Evolutionary conservation across 1,140 invertebrate species (phyloP).

Genomic region (Drosophila melanogaster): DNA sequence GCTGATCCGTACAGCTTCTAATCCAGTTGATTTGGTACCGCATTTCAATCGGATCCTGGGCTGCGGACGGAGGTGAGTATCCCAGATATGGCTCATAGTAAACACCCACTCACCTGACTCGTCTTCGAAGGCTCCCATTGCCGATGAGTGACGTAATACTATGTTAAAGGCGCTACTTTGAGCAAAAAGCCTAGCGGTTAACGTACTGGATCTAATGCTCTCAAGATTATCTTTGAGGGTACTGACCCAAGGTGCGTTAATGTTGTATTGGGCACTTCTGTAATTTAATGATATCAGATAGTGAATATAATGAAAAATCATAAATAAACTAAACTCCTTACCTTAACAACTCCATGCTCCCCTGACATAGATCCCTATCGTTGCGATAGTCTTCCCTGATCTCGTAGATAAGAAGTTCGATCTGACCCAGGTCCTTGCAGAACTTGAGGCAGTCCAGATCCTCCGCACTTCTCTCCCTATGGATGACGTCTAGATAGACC

Average conservation of each 20-base stretch:
- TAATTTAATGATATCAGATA: background rate
- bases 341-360: constrained; percentile 9
- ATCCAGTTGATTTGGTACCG: constrained; percentile 59
- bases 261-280: constrained; percentile 2
- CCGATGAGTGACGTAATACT: background rate
- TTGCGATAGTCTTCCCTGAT: constrained; percentile 16
- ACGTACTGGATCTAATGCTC: background rate
- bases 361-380: constrained; percentile 16
- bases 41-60: constrained; percentile 41
- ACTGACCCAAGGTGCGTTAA: background rate
- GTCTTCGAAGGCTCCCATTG: background rate
- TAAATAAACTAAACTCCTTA: constrained; percentile 2
- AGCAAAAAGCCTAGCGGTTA: background rate
- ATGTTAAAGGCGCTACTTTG: background rate
- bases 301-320: no score
- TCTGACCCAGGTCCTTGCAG: constrained; percentile 40
- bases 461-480: constrained; percentile 14
- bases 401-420: constrained; percentile 13
- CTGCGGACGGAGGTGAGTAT: background rate
- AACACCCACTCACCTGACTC: constrained; percentile 1
- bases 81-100: background rate
- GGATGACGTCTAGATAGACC: constrained; percentile 52
- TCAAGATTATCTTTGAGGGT: background rate
- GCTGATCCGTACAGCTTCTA: constrained; percentile 40
- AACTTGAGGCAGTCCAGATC: constrained; percentile 56